Evolutionary conservation across 2,797 vertebrate genomes (phyloP).

Genomic region (Spheniscus humboldti): DNA sequence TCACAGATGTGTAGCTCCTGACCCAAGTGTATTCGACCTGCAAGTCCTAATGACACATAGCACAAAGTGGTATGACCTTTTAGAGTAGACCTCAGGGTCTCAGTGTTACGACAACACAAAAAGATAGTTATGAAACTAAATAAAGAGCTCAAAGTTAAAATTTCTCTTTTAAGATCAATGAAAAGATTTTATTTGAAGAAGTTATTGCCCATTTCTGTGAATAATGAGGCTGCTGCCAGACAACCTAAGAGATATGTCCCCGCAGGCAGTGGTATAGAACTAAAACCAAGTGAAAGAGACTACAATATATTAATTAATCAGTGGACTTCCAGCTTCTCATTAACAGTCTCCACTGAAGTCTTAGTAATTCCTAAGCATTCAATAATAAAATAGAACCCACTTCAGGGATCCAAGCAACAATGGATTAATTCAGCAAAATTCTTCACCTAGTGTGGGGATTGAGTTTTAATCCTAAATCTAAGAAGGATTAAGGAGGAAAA

Average conservation of each 20-base stretch:
- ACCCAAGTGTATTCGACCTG: not conserved
- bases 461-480: not conserved
- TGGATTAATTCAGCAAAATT: not conserved
- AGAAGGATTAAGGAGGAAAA: not conserved
- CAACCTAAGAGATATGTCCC: not conserved
- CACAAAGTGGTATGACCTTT: not conserved
- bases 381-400: not conserved
- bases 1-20: not conserved
- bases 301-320: constrained; percentile 8
- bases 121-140: not conserved
- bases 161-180: constrained; percentile 37
- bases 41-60: not conserved
- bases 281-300: not conserved
- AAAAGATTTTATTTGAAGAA: constrained; percentile 18
- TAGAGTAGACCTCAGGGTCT: not conserved
- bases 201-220: constrained; percentile 9
- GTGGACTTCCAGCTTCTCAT: constrained; percentile 2
- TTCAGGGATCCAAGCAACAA: not conserved
- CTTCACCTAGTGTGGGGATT: not conserved
- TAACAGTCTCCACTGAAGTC: not conserved
- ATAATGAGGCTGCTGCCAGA: constrained; percentile 32
- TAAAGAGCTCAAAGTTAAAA: constrained; percentile 30
- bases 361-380: not conserved
- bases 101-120: not conserved
- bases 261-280: not conserved